Percentiles rank a stretch among this genome's conserved stretches.
These are phyloP conservation scores for Leptinotarsa lineolata DNA, from an alignment of 1,140 invertebrate genomes.

Conservation along the genomic window DNA sequence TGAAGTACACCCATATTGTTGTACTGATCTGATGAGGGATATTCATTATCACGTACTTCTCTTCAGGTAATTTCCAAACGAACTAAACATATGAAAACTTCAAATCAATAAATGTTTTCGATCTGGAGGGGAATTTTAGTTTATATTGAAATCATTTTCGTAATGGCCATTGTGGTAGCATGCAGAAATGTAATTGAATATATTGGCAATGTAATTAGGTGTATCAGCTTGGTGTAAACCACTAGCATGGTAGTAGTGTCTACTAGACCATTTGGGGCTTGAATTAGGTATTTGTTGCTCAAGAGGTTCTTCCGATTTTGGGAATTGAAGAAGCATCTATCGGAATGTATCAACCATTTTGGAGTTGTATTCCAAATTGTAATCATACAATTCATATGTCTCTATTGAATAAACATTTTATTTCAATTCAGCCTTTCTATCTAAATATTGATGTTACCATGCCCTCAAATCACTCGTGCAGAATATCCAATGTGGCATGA, in stretches of 20 bases:
- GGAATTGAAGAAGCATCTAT: not conserved
- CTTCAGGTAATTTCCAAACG: too few species aligned
- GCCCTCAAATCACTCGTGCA: too few species aligned
- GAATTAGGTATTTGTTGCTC: not conserved
- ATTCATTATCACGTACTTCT: too few species aligned
- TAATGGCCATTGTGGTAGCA: conserved; percentile 8
- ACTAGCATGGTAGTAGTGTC: not conserved
- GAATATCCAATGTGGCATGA: too few species aligned
- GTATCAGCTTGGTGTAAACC: conserved; percentile 18
- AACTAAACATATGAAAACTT: too few species aligned
- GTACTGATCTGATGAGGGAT: too few species aligned
- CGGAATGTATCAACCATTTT: not conserved
- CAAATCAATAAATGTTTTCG: too few species aligned
- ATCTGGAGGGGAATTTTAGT: too few species aligned
- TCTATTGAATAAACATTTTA: not conserved
- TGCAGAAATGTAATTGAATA: conserved; percentile 13
- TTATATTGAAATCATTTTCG: not conserved
- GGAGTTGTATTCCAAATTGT: not conserved
- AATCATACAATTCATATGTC: not conserved
- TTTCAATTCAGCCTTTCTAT: not conserved
- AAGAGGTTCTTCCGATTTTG: not conserved
- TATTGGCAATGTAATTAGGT: conserved; percentile 20
- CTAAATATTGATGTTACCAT: not conserved
- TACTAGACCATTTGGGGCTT: not conserved
- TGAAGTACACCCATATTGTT: too few species aligned